Evolutionary conservation across 2,113 vertebrate species (phyloP).

Genomic region (Ornithorhynchus anatinus): DNA sequence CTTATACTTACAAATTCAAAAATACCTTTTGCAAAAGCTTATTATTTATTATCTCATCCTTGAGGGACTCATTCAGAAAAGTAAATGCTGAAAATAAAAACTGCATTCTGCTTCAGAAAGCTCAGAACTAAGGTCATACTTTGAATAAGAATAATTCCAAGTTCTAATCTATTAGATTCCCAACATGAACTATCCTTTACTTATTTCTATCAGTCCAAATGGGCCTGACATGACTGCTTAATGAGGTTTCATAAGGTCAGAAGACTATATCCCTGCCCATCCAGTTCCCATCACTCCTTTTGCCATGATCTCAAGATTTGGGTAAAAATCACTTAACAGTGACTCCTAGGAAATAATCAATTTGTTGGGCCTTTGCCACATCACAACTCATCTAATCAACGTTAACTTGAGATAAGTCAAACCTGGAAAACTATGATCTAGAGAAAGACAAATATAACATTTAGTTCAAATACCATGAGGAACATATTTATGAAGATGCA

Average conservation of each 20-base stretch:
- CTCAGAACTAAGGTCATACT: background rate
- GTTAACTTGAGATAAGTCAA: no score
- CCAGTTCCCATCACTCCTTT: no score
- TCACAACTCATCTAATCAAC: no score
- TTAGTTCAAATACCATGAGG: no score
- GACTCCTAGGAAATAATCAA: no score
- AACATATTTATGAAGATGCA: no score
- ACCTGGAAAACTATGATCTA: no score
- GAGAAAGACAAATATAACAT: no score
- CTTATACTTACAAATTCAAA: background rate
- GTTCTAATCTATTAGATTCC: background rate
- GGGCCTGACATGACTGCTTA: background rate
- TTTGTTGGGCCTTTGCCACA: no score
- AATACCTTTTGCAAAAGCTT: background rate
- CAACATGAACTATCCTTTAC: background rate
- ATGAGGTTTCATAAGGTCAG: background rate
- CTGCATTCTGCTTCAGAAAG: background rate
- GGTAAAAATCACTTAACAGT: no score
- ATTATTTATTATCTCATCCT: background rate
- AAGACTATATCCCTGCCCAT: no score
- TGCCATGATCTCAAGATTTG: no score
- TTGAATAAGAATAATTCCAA: background rate
- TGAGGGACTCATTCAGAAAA: background rate
- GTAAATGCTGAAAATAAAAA: background rate
- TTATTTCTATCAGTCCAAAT: background rate